Conservation (phyloP, 2,797 vertebrate genomes). For the Melanotaenia boesemani region DNA sequence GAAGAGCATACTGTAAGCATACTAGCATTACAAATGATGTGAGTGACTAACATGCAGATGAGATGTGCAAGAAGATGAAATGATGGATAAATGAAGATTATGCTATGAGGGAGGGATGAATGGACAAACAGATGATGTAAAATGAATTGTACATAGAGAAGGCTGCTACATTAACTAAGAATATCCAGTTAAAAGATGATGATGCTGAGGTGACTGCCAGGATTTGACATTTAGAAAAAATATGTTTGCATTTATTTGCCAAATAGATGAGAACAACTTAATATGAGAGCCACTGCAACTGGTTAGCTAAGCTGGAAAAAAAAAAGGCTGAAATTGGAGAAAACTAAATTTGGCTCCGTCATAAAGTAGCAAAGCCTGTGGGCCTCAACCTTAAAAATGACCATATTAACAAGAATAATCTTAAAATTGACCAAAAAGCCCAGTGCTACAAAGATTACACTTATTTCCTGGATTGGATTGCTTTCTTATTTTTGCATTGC, state of each 20-base stretch:
- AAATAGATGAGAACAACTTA: background rate
- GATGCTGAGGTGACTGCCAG: background rate
- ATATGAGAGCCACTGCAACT: background rate
- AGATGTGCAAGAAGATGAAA: constrained; percentile 23
- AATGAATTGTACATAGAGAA: constrained; percentile 2
- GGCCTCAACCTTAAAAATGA: background rate
- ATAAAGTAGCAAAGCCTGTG: background rate
- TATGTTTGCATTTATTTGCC: background rate
- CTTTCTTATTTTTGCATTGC: background rate
- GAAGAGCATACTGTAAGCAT: constrained; percentile 46
- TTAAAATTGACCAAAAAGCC: background rate
- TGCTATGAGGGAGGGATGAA: constrained; percentile 2
- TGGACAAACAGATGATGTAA: constrained; percentile 3
- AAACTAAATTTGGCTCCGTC: background rate
- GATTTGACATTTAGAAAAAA: background rate
- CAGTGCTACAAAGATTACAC: background rate
- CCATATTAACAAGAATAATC: background rate
- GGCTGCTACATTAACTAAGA: background rate
- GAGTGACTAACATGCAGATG: constrained; percentile 58
- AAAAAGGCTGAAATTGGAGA: constrained; percentile 8
- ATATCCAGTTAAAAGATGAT: constrained; percentile 4
- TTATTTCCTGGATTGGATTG: background rate
- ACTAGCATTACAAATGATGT: constrained; percentile 46
- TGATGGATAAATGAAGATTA: constrained; percentile 11
- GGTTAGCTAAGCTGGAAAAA: constrained; percentile 12